Percentiles rank a stretch among this genome's conserved stretches.
Conservation (phyloP, 2,888 invertebrate genomes). For the Harmothoe impar region DNA sequence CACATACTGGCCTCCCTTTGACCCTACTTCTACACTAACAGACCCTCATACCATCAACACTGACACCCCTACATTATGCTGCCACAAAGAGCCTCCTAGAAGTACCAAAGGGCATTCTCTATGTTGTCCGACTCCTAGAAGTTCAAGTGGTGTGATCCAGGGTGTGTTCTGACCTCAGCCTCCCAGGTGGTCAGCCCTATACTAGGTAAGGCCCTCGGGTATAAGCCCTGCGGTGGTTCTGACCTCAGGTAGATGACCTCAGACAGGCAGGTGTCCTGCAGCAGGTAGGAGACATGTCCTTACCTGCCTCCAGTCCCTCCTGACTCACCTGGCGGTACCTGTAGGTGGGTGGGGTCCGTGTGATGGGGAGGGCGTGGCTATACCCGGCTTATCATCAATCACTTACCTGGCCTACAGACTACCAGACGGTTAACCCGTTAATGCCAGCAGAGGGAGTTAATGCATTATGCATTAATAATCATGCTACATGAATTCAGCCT, state of each 20-base stretch:
- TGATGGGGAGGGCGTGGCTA: background rate
- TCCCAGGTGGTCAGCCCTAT: no score
- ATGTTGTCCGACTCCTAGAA: no score
- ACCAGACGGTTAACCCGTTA: no score
- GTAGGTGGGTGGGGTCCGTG: background rate
- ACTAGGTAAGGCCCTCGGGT: background rate
- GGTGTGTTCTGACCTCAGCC: background rate
- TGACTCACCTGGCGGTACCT: background rate
- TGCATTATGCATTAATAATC: no score
- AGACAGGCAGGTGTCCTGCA: background rate
- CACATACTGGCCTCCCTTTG: no score
- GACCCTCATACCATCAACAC: no score
- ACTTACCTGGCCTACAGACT: background rate
- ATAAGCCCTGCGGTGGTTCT: background rate
- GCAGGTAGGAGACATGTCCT: background rate
- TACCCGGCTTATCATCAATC: background rate
- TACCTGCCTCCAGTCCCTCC: background rate
- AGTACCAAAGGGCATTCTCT: no score
- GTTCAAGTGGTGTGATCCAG: background rate
- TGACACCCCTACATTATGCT: no score
- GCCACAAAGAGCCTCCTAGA: no score
- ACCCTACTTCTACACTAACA: no score
- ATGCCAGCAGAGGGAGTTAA: no score
- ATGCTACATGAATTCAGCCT: no score
- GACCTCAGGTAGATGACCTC: conserved; percentile 34